Base-by-base conservation (phyloP, 2,888 invertebrate species). In the Sturmia bella region DNA sequence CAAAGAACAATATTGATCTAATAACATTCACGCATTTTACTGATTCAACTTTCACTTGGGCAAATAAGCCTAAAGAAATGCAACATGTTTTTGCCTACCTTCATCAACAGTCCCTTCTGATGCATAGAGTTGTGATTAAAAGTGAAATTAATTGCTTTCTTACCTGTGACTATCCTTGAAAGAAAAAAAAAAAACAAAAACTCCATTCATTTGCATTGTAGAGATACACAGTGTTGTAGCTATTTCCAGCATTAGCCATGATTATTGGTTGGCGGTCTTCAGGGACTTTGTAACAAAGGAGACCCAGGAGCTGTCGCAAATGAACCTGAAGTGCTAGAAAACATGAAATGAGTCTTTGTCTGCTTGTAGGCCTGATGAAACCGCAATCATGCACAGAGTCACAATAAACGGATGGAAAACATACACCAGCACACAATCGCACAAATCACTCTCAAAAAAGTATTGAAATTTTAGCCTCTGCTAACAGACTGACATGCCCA, bases 201-300 rank as follows among this genome's bases (percentile, higher is more conserved):
- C 41, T 68, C 4, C 24, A 27, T 41, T 1, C 27, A 27, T 17
- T 24, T 32, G 41, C 15, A 9, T 15, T n/a, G 52, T 27, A n/a
- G 41, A 13, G 54, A 27, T 12, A 43, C 17, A 41, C 7, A 54
- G 41, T 54, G 54, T 17, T 24, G 43, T 27, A 27, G 17, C 27
- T 27, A 5, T 41, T 27, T 6, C 15, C 43, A 27, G 41, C 15
- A 68, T 27, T 68, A 43, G 68, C 52, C 64, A 66, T 52, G 52
- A 66, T 21, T 52, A 52, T 66, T 66, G 66, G 52, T 66, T 52
- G 66, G 52, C 52, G 41, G 66, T 52, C 41, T 41, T 41, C 13
- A 24, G 27, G 17, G 19, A 19, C 7, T 0, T 13, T 11, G 1
- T 5, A 21, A 27, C 11, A 12, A 4, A 15, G 11, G 2, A 45